Base-by-base conservation (phyloP, 2,888 invertebrate species). In the Diloba caeruleocephala region DNA sequence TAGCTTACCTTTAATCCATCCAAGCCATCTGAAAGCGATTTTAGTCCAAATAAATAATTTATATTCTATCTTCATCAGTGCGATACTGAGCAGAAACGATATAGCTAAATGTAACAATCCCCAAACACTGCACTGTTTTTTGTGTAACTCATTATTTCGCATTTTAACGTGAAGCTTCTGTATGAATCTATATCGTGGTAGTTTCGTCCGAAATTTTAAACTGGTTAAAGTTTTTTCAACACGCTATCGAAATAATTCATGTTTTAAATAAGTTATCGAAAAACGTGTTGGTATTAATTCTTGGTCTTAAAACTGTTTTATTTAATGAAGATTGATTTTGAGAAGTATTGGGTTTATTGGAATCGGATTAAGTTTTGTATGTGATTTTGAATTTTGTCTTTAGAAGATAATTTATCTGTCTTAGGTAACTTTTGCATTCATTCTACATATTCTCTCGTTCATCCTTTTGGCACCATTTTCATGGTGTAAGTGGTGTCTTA, bases 141-240 rank as follows among this genome's bases (percentile, higher is more conserved):
- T n/a, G n/a, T n/a, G n/a, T n/a, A n/a, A n/a, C n/a, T n/a, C 14
- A 13, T 41, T 15, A n/a, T 10, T 19, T 3, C 0, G 3, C 2
- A 23, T 8, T 2, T 12, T 10, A n/a, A 4, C 8, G 5, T 59
- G 33, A 38, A 14, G 43, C 0, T 62, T 60, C 62, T 62, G 62
- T 5, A 2, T 1, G 31, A 0, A 23, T 0, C 39, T 66, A 1
- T 4, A 1, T 8, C 19, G 33, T 39, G 44, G 9, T 64, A 49
- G 71, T 68, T 65, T 74, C 76, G 71, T 76, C 76, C 74, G 56
- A 62, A 71, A 72, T 73, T 61, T 53, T 73, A 73, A 82, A 82
- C 78, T 59, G 74, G 78, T 78, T 78, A 60, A 57, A 61, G 71
- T 69, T 66, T 61, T 63, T 68, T 57, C 55, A 59, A 54, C 58